Conservation (phyloP, 2,113 vertebrate genomes). For the Charina bottae region DNA sequence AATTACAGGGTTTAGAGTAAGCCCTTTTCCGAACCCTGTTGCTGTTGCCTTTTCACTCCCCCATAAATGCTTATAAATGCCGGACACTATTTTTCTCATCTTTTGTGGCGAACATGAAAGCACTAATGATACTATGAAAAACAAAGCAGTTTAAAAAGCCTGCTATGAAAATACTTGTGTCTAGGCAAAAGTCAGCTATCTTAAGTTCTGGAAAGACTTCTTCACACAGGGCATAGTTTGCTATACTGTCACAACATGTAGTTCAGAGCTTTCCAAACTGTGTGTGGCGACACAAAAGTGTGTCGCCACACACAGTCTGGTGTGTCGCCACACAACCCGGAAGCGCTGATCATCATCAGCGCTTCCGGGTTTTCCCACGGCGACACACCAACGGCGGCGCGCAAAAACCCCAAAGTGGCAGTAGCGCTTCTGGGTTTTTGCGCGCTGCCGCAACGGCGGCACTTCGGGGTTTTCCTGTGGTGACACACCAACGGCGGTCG, state of each 20-base stretch:
- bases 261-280: too few species aligned
- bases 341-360: too few species aligned
- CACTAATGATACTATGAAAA: conserved; percentile 15
- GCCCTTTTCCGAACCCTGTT: not conserved
- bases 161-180: not conserved
- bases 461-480: too few species aligned
- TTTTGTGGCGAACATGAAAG: conserved; percentile 12
- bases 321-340: too few species aligned
- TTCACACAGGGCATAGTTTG: not conserved
- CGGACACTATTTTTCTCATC: conserved; percentile 6
- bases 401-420: too few species aligned
- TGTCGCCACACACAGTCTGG: too few species aligned
- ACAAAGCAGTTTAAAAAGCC: not conserved
- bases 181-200: not conserved
- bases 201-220: not conserved
- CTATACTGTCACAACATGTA: not conserved
- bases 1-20: conserved; percentile 47
- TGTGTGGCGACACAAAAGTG: too few species aligned
- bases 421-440: too few species aligned
- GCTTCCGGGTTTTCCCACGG: too few species aligned
- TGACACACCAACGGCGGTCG: too few species aligned
- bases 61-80: not conserved
- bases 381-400: too few species aligned
- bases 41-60: conserved; percentile 12
- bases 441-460: too few species aligned